A percentile compares a stretch with the other conserved stretches of the same genome.
Evolutionary conservation across 2,888 invertebrate species (phyloP).

Genomic region (Yponomeuta plumbellus): DNA sequence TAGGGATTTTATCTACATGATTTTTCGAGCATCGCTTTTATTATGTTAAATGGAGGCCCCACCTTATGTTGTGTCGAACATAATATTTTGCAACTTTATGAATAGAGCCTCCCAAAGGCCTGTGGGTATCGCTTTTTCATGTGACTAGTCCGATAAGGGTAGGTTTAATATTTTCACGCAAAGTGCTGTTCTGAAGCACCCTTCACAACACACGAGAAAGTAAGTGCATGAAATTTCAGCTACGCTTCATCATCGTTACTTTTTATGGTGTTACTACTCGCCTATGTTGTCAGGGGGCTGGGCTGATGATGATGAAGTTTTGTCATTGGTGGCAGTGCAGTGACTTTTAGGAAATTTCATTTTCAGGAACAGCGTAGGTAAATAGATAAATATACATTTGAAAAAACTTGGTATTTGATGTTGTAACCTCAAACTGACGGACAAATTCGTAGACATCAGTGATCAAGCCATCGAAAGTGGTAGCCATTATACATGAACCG

Average conservation of each 20-base stretch:
- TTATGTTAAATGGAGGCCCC: slow-evolving; percentile 11
- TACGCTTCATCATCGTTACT: too few relatives aligned
- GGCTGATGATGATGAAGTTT: too few relatives aligned
- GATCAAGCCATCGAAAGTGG: too few relatives aligned
- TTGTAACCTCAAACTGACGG: too few relatives aligned
- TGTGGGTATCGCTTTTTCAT: neutral
- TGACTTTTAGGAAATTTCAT: neutral
- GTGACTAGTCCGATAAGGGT: neutral
- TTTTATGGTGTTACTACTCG: too few relatives aligned
- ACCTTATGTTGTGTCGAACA: slow-evolving; percentile 7
- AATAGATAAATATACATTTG: too few relatives aligned
- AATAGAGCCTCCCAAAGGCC: neutral
- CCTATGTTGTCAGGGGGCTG: too few relatives aligned
- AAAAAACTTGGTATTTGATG: too few relatives aligned
- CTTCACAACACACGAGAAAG: neutral
- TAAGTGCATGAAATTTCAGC: too few relatives aligned
- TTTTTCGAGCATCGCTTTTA: slow-evolving; percentile 14
- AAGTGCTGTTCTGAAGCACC: neutral
- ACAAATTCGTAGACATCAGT: too few relatives aligned
- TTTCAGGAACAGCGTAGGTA: neutral
- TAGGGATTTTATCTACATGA: slow-evolving; percentile 11
- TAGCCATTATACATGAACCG: too few relatives aligned
- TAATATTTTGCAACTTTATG: slow-evolving; percentile 2
- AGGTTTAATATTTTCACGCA: neutral
- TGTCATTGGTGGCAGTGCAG: neutral